Base-by-base conservation (phyloP, 1,140 invertebrate species). In the Phymorhynchus buccinoides region DNA sequence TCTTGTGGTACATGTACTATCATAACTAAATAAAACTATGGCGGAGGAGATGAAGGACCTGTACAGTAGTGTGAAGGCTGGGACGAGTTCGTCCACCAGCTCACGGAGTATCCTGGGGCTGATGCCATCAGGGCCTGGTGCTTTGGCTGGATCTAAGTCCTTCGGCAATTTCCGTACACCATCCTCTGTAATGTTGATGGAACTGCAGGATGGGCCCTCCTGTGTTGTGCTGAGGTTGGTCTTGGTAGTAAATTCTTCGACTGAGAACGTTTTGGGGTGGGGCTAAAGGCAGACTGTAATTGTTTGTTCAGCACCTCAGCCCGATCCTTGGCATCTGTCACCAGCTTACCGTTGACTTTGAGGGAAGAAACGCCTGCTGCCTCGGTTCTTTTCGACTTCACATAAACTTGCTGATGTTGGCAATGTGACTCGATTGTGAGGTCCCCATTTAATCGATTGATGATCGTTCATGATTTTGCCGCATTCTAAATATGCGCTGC, bases 41-140 rank as follows among this genome's bases (percentile, higher is more conserved):
- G 80, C 86, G 7, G 1, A 18, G 39, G 81, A 35, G 3, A 85
- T 37, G 27, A 86, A 86, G 62, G 32, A 30, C 81, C 84, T 75
- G 66, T 75, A 88, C 6, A 89, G 80, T 4, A 12, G 3, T 16
- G 87, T 66, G 9, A 89, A 71, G 35, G 80, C 82, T 78, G 35
- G 68, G 62, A 52, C 52, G 14, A 87, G 16, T 48, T 73, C 71
- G 27, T 77, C n/a, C 48, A 84, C 48, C 52, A 86, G 39, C 56
- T 84, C 22, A 42, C 80, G 73, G 7, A 85, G 56, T 1, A 77
- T 37, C 32, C 48, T n/a, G 85, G 71, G 52, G 41, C 32, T 37
- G n/a, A 87, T 85, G 32, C 79, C 44, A 68, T 88, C 84, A 39
- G 83, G 85, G 3, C 79, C 85, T n/a, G 52, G 30, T 22, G 79